Percentiles rank a stretch among this genome's conserved stretches.
These are phyloP conservation scores for Phylloscopus whistleri DNA, from an alignment of 2,113 vertebrate genomes.

Conservation along the genomic window DNA sequence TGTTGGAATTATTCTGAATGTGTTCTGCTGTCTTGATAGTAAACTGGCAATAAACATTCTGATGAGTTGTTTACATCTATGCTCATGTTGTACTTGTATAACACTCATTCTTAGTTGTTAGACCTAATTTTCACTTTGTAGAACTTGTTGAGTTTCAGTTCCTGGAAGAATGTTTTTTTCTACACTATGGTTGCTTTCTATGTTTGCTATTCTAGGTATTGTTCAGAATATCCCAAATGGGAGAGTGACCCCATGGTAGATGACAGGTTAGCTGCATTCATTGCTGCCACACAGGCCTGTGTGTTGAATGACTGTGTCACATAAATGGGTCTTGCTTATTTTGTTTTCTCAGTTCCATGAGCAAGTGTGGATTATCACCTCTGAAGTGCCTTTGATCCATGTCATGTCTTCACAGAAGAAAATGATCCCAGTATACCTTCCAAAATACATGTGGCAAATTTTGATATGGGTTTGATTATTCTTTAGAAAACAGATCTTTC, in stretches of 20 bases:
- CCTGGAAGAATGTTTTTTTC: not conserved
- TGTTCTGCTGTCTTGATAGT: not conserved
- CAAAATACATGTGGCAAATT: not conserved
- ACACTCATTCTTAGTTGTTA: not conserved
- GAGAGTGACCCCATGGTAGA: not conserved
- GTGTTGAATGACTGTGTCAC: not conserved
- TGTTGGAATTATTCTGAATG: not conserved
- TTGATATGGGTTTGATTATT: not conserved
- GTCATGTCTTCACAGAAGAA: not conserved
- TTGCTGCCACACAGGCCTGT: not conserved
- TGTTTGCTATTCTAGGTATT: not conserved
- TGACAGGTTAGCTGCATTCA: not conserved
- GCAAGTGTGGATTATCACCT: not conserved
- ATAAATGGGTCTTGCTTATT: not conserved
- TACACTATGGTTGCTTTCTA: not conserved
- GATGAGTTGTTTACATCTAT: not conserved
- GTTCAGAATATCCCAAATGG: not conserved
- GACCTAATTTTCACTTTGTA: not conserved
- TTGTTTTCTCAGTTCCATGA: not conserved
- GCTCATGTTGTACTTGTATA: not conserved
- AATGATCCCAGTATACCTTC: not conserved
- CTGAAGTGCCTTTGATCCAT: not conserved
- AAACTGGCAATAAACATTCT: not conserved
- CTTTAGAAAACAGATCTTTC: not conserved
- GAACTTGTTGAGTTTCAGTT: not conserved